Conservation (phyloP, 64 coral and sea anemone genomes). For the Orbicella faveolata region DNA sequence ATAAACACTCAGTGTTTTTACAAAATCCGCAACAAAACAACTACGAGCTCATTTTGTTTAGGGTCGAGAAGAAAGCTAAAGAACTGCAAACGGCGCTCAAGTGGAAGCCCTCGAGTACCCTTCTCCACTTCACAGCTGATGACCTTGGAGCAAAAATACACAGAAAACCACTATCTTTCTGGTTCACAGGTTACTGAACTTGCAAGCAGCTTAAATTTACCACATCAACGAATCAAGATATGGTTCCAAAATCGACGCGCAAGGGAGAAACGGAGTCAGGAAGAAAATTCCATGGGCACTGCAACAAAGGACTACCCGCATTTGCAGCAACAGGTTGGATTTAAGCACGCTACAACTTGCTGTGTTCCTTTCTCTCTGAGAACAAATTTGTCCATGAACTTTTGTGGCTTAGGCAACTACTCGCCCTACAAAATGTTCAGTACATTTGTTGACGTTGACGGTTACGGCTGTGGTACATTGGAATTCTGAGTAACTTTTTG, state of each 20-base stretch:
- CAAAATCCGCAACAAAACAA: neutral
- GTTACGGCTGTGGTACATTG: neutral
- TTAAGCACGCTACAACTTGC: neutral
- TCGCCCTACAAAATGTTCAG: neutral
- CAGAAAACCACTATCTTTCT: slow-evolving; percentile 74
- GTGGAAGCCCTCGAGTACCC: slow-evolving; percentile 87
- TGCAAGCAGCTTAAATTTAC: slow-evolving; percentile 53
- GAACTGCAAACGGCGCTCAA: slow-evolving; percentile 72
- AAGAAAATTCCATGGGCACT: neutral
- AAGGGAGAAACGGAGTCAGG: slow-evolving; percentile 73
- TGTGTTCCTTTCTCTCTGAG: neutral
- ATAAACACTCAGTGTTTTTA: neutral
- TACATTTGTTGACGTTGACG: neutral
- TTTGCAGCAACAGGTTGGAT: neutral
- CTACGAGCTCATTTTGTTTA: neutral
- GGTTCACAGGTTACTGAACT: slow-evolving; percentile 72
- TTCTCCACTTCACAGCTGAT: slow-evolving; percentile 83
- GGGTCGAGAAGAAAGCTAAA: slow-evolving; percentile 40
- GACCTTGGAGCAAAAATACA: slow-evolving; percentile 75
- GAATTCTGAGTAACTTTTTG: neutral
- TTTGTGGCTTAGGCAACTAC: neutral
- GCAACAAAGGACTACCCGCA: neutral
- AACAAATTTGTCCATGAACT: slow-evolving; percentile 11
- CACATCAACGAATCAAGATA: slow-evolving; percentile 89
- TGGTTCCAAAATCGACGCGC: slow-evolving; percentile 97